phyloP scores from a whole-genome alignment of 2,888 invertebrate species.

The Pandemis heparana region DNA sequence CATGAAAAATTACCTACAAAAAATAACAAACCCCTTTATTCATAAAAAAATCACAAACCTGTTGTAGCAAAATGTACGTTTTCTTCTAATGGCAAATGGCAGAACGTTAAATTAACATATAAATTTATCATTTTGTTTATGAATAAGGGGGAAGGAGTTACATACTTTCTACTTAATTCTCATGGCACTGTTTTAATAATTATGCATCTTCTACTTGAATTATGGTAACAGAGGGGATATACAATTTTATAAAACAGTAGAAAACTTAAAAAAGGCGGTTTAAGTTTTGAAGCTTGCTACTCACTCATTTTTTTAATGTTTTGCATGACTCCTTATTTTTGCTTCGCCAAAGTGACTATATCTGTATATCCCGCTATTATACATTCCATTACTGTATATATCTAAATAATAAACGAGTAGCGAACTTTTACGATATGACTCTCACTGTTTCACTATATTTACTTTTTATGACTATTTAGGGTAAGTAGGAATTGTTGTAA shows the following conservation, averaged over 20 bases:
- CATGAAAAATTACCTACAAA: not conserved
- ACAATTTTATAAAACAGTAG: not conserved
- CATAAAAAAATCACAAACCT: no score
- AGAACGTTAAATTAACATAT: no score
- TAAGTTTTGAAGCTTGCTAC: not conserved
- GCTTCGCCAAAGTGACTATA: not conserved
- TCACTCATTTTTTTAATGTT: not conserved
- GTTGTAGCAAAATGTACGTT: no score
- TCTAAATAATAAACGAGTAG: constrained; percentile 64
- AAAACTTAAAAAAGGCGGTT: not conserved
- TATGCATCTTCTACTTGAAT: not conserved
- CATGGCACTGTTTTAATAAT: not conserved
- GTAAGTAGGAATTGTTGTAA: constrained; percentile 57
- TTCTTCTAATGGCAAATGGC: no score
- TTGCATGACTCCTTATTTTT: not conserved
- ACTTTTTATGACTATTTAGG: constrained; percentile 61
- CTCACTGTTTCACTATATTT: constrained; percentile 76
- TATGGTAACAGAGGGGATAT: not conserved
- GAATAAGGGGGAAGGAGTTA: not conserved
- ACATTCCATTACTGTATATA: constrained; percentile 72
- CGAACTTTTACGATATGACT: constrained; percentile 71
- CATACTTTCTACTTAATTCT: not conserved
- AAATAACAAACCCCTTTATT: no score
- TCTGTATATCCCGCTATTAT: constrained; percentile 55
- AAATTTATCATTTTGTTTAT: not conserved